Evolutionary conservation across 1,140 invertebrate genomes (phyloP).

Genomic region (Cotesia vestalis): DNA sequence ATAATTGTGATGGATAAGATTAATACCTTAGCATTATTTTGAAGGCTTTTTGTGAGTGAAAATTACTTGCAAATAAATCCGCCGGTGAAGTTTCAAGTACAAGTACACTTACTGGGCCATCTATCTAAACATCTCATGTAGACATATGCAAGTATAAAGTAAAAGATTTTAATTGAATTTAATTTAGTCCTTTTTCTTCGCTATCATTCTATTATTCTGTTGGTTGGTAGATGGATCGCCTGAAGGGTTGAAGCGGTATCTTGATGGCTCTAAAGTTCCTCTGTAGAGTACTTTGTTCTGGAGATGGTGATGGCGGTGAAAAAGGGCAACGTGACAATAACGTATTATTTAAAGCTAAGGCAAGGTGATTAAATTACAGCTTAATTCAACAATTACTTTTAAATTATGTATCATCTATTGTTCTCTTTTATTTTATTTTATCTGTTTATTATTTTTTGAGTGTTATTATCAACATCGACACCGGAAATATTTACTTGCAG

Average conservation of each 20-base stretch:
- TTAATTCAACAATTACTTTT: neutral
- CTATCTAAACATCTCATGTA: no score
- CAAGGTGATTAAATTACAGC: neutral
- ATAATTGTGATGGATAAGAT: slow-evolving; percentile 52
- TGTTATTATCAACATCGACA: slow-evolving; percentile 7
- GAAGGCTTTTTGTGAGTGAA: slow-evolving; percentile 58
- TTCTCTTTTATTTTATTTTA: neutral
- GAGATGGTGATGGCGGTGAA: neutral
- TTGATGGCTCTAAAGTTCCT: neutral
- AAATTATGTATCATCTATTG: neutral
- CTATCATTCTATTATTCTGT: slow-evolving; percentile 45
- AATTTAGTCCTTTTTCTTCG: slow-evolving; percentile 59
- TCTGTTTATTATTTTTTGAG: neutral
- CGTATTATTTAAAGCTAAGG: neutral
- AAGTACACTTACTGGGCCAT: slow-evolving; percentile 36
- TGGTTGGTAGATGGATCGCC: slow-evolving; percentile 50
- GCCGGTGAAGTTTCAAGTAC: slow-evolving; percentile 27
- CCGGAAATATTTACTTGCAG: neutral
- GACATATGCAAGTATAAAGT: neutral
- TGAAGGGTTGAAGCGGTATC: slow-evolving; percentile 6
- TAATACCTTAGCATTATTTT: slow-evolving; percentile 63
- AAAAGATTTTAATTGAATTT: slow-evolving; percentile 47
- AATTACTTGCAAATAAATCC: slow-evolving; percentile 64
- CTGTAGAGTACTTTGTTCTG: no score
- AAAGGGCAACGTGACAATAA: slow-evolving; percentile 11